Evolutionary conservation across 2,113 vertebrate genomes (phyloP).

Genomic region (Pithys albifrons): DNA sequence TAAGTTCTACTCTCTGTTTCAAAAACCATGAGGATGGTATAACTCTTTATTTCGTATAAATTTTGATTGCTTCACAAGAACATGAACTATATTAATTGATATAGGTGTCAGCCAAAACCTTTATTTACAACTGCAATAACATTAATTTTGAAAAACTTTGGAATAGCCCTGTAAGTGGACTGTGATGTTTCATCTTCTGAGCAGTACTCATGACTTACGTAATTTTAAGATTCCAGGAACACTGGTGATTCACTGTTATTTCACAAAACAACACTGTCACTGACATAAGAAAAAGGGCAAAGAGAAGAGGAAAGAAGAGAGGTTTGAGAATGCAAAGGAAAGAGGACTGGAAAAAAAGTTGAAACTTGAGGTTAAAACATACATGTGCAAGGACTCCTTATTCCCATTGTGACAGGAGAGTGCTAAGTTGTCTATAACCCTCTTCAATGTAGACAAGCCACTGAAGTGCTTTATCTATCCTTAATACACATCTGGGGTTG

Average conservation of each 20-base stretch:
- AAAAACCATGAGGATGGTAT: constrained; percentile 20
- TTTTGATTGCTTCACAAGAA: constrained; percentile 15
- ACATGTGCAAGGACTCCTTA: neutral
- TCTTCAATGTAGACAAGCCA: neutral
- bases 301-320: neutral
- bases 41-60: constrained; percentile 11
- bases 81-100: constrained; percentile 1
- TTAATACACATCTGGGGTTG: neutral
- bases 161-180: constrained; percentile 41
- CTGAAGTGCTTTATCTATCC: neutral
- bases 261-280: neutral
- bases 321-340: neutral
- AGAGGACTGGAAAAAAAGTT: neutral
- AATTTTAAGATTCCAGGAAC: neutral
- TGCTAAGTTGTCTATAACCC: neutral
- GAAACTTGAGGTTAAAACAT: neutral
- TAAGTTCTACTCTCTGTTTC: constrained; percentile 15
- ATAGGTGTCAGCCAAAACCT: neutral
- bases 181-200: constrained; percentile 37
- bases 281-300: neutral
- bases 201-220: neutral
- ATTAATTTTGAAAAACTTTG: constrained; percentile 55
- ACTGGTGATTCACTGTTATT: neutral
- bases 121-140: neutral
- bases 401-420: neutral